These are phyloP conservation scores for Schlechtendalia chinensis DNA, from an alignment of 1,140 invertebrate genomes.

Conservation along the genomic window DNA sequence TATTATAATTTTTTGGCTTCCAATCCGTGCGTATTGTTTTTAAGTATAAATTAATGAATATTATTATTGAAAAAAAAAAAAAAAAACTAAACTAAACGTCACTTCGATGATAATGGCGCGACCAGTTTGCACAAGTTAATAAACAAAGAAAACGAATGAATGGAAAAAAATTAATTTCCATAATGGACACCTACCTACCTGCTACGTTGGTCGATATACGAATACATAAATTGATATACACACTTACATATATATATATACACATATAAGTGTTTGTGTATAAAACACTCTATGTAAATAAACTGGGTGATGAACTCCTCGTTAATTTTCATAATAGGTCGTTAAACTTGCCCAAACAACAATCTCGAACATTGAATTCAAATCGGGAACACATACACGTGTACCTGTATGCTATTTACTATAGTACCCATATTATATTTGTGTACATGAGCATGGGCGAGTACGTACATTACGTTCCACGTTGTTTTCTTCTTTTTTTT, in stretches of 20 bases:
- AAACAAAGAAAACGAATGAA: background rate
- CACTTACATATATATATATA: too few relatives aligned
- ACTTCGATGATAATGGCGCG: background rate
- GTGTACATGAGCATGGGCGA: too few relatives aligned
- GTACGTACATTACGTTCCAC: too few relatives aligned
- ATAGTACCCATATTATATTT: too few relatives aligned
- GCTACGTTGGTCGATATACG: background rate
- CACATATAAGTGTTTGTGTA: too few relatives aligned
- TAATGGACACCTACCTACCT: background rate
- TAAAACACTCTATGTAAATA: background rate
- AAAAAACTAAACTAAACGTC: background rate
- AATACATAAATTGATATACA: too few relatives aligned
- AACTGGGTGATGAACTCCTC: background rate
- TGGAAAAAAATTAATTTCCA: background rate
- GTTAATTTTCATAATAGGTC: conserved; percentile 5
- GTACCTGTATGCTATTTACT: too few relatives aligned
- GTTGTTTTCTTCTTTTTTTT: too few relatives aligned
- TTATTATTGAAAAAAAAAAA: background rate
- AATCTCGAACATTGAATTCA: background rate
- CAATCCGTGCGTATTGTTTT: background rate
- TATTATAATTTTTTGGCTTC: background rate
- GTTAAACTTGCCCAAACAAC: background rate
- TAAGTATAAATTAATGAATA: background rate
- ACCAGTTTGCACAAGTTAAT: background rate
- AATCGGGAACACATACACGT: too few relatives aligned